Base-by-base conservation (phyloP, 1,140 invertebrate species). In the Triops longicaudatus region DNA sequence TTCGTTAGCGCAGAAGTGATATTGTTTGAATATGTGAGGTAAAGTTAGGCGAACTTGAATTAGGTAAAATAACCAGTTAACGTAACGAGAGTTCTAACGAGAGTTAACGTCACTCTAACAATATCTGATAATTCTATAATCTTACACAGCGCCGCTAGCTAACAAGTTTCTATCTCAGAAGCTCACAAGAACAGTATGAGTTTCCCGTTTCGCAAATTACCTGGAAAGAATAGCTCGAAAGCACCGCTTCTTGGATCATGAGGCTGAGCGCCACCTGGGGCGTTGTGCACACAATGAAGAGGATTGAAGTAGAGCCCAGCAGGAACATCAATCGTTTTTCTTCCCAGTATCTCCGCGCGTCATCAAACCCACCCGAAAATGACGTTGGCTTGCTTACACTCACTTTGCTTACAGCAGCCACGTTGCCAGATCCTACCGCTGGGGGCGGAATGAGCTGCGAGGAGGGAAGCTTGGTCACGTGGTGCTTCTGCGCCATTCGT, bases 181-280 rank as follows among this genome's bases (percentile, higher is more conserved):
- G 31, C 31, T 37, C 2, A 27, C 22, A 27, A 27, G 9, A 3
- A 63, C 10, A 63, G 43, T 11, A 75, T 42, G 43, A 31, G n/a
- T 26, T 42, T 74, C 27, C 1, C 31, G 31, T n/a, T 22, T 42
- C 14, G 22, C 4, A 42, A 82, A 80, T 81, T 82, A 88, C 88
- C 85, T 90, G 89, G 82, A 90, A 91, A 76, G 88, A 86, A 80
- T 89, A 90, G 75, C 85, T 85, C 41, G 85, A 86, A 75, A 90
- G 85, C 80, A 90, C 88, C 75, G 84, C 84, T 78, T 90, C 87
- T 26, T 88, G 89, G 43, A 91, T 84, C 27, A 90, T 91, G 73
- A 91, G 87, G 79, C 90, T 91, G 0, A 92, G 83, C 76, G 92
- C 89, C 31, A 91, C 90, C 88, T 91, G 91, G 0, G 91, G 91